A percentile compares a stretch with the other conserved stretches of the same genome.
Conservation (phyloP, 2,113 vertebrate genomes). For the Chamaea fasciata region DNA sequence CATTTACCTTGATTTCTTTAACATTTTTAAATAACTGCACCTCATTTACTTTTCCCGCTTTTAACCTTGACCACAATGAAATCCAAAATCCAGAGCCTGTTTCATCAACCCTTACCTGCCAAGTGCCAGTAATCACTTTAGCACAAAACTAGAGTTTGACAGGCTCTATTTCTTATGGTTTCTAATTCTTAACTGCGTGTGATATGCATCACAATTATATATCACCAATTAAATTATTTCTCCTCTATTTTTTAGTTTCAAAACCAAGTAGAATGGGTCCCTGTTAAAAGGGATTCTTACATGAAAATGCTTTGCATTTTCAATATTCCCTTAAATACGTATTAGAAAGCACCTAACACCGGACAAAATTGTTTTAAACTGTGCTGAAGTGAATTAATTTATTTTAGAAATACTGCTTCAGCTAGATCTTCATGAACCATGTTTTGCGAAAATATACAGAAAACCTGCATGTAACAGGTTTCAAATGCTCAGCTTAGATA, state of each 20-base stretch:
- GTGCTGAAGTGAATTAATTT: neutral
- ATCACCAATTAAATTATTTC: neutral
- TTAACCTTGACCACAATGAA: neutral
- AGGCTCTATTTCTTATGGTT: neutral
- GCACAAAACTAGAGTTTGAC: neutral
- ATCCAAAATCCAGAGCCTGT: neutral
- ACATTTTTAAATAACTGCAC: neutral
- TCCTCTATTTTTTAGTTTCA: neutral
- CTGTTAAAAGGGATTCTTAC: neutral
- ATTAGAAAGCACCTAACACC: neutral
- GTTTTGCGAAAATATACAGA: neutral
- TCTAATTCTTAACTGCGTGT: neutral
- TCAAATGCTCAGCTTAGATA: neutral
- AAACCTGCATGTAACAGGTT: neutral
- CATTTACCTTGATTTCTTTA: neutral
- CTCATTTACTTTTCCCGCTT: neutral
- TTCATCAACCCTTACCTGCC: neutral
- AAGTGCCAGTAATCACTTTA: neutral
- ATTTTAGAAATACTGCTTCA: neutral
- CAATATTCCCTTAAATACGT: neutral
- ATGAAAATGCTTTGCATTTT: neutral
- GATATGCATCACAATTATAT: neutral
- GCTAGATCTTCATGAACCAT: neutral
- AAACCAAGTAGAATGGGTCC: neutral
- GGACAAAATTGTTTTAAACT: neutral